phyloP scores from a whole-genome alignment of 2,888 invertebrate species.

The Argyresthia albistria region DNA sequence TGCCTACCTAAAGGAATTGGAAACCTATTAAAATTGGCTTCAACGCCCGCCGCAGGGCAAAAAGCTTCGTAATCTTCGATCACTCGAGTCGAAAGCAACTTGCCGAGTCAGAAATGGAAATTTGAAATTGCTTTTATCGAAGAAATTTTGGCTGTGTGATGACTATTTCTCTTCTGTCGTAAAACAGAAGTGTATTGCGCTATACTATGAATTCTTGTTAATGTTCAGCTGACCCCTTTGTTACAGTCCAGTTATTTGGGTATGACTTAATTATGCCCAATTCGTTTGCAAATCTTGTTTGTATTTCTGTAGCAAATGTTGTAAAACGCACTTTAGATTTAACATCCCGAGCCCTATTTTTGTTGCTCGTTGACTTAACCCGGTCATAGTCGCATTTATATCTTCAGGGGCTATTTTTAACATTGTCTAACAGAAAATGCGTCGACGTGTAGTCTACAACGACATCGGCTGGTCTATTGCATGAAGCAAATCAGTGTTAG shows the following conservation, averaged over 20 bases:
- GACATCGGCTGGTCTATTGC: too few relatives aligned
- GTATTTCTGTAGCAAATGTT: background rate
- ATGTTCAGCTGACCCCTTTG: background rate
- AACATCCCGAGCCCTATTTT: conserved; percentile 27
- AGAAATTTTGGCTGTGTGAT: background rate
- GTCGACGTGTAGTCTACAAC: conserved; percentile 22
- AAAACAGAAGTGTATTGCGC: background rate
- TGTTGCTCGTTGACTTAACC: conserved; percentile 53
- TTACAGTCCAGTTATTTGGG: background rate
- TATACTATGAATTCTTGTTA: background rate
- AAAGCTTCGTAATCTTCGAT: background rate
- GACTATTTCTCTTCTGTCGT: background rate
- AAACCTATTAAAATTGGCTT: background rate
- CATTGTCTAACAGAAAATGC: conserved; percentile 44
- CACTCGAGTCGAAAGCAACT: background rate
- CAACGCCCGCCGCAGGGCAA: background rate
- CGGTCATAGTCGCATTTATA: conserved; percentile 66
- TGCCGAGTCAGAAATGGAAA: background rate
- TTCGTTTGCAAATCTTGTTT: background rate
- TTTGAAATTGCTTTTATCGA: background rate
- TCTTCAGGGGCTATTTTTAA: conserved; percentile 58
- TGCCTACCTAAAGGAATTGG: background rate
- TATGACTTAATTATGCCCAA: background rate
- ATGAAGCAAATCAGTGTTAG: too few relatives aligned
- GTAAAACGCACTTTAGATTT: background rate